Conservation (phyloP, 2,888 invertebrate genomes). For the Macroteleia sp. region DNA sequence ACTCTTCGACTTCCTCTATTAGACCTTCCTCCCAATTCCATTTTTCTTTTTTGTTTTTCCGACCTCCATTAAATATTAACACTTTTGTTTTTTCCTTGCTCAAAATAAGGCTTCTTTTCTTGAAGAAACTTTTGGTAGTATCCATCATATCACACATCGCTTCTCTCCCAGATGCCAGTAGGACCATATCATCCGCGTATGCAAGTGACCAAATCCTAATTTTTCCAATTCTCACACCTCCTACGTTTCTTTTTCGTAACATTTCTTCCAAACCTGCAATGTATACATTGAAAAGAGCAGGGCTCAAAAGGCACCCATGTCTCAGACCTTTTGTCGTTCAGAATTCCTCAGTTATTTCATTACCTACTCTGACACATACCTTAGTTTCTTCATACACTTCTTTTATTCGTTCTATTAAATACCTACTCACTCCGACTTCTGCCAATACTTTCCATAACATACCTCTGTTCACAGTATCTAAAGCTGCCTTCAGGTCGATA, state of each 20-base stretch:
- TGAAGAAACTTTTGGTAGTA: background rate
- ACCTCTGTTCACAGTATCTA: too few relatives aligned
- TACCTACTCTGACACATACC: background rate
- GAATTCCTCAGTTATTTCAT: background rate
- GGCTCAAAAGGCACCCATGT: conserved; percentile 16
- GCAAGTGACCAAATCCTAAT: background rate
- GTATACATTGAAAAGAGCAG: conserved; percentile 1
- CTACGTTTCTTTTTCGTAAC: background rate
- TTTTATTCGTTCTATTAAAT: too few relatives aligned
- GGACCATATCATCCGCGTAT: background rate
- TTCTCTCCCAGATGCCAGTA: background rate
- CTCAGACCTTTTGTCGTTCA: conserved; percentile 6
- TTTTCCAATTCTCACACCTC: too few relatives aligned
- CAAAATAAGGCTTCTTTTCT: background rate
- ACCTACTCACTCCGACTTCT: too few relatives aligned
- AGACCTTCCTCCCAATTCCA: too few relatives aligned
- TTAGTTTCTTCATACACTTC: background rate
- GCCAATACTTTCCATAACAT: too few relatives aligned
- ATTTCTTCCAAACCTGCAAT: background rate
- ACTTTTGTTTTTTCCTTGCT: too few relatives aligned
- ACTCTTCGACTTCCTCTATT: too few relatives aligned
- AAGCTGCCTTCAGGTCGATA: too few relatives aligned
- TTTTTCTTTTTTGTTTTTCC: too few relatives aligned
- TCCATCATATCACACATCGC: background rate
- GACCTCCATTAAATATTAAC: too few relatives aligned